Conservation (phyloP, 2,888 invertebrate species). For the Amitus sp. region DNA sequence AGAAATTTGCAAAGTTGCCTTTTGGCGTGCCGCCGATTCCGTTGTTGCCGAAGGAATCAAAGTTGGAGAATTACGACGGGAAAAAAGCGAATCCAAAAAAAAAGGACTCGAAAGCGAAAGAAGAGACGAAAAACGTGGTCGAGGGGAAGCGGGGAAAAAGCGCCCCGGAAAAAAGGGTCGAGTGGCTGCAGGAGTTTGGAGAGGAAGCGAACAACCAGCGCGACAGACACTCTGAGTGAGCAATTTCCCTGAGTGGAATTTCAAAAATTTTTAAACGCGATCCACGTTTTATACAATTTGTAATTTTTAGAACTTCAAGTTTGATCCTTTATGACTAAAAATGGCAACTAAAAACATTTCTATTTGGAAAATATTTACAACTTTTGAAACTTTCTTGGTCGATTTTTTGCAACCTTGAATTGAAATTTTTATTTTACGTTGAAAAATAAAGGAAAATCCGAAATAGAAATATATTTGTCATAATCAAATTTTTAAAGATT, state of each 20-base stretch:
- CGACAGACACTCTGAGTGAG: constrained; percentile 53
- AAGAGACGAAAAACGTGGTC: constrained; percentile 6
- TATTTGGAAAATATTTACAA: too few relatives aligned
- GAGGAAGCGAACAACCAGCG: constrained; percentile 58
- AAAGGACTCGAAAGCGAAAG: constrained; percentile 20
- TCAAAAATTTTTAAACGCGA: background rate
- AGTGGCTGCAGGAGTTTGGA: constrained; percentile 60
- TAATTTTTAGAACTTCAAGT: too few relatives aligned
- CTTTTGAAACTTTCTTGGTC: too few relatives aligned
- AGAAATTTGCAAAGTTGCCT: too few relatives aligned
- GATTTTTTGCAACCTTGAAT: too few relatives aligned
- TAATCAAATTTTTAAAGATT: too few relatives aligned
- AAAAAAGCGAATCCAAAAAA: constrained; percentile 32
- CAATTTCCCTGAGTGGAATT: background rate
- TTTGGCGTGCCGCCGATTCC: constrained; percentile 60
- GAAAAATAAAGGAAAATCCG: too few relatives aligned
- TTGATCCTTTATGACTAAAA: too few relatives aligned
- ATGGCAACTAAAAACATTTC: too few relatives aligned
- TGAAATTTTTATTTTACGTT: too few relatives aligned
- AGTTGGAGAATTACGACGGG: constrained; percentile 27
- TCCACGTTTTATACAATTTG: too few relatives aligned
- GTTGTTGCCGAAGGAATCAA: constrained; percentile 43
- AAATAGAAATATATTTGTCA: too few relatives aligned
- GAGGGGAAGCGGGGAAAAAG: constrained; percentile 30
- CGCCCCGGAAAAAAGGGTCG: constrained; percentile 44